Percentiles rank a stretch among this genome's conserved stretches.
Evolutionary conservation across 2,797 vertebrate genomes (phyloP).

Genomic region (Halcyon smyrnensis): DNA sequence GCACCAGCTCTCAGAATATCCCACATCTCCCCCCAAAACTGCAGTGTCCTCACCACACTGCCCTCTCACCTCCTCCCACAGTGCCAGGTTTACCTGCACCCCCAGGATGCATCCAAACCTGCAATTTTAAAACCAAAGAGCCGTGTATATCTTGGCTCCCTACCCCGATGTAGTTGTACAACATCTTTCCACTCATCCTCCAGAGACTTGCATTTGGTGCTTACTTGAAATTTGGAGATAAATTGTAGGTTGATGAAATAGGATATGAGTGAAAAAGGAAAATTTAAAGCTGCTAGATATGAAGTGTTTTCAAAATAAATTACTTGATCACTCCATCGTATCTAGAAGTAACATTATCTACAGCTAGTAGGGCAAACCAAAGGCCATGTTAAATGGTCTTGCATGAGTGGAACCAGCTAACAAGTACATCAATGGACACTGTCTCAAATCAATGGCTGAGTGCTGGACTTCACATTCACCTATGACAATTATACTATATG

Average conservation of each 20-base stretch:
- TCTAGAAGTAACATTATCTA: not conserved
- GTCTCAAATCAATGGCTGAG: not conserved
- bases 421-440: not conserved
- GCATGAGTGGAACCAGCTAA: not conserved
- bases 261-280: not conserved
- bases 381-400: not conserved
- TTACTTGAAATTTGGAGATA: not conserved
- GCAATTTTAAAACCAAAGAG: not conserved
- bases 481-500: not conserved
- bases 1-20: not conserved
- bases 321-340: not conserved
- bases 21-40: not conserved
- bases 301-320: not conserved
- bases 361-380: not conserved
- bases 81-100: accelerated
- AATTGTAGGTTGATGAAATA: not conserved
- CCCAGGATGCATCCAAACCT: not conserved
- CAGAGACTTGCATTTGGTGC: accelerated
- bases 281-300: not conserved
- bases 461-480: not conserved
- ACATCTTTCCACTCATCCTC: not conserved
- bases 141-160: accelerated
- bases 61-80: not conserved
- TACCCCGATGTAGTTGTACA: not conserved
- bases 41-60: accelerated